phyloP scores from a whole-genome alignment of 2,113 vertebrate species.

The Rhineura floridana region DNA sequence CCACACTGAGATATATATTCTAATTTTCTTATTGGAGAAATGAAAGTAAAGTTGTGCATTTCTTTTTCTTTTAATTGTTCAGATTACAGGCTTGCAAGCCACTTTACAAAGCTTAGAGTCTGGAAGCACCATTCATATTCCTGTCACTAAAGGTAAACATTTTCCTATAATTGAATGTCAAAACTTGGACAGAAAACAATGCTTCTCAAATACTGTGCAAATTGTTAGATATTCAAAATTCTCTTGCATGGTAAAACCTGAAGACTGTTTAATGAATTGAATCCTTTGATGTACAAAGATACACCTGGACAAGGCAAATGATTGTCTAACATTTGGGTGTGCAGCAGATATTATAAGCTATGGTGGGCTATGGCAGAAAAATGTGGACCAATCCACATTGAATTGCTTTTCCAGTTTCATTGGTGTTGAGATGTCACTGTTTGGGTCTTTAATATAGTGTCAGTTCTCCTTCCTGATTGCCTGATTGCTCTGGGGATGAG shows the following conservation, averaged over 20 bases:
- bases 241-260: background rate
- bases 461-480: background rate
- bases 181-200: background rate
- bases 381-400: too few relatives aligned
- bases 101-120: constrained; percentile 53
- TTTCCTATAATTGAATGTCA: background rate
- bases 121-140: background rate
- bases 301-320: background rate
- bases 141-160: constrained; percentile 72
- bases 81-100: constrained; percentile 70
- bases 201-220: background rate
- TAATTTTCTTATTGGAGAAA: constrained; percentile 8
- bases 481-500: background rate
- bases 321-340: background rate
- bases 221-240: background rate
- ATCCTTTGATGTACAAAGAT: background rate
- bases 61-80: constrained; percentile 27
- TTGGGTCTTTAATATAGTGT: background rate
- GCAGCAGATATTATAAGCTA: background rate
- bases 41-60: background rate
- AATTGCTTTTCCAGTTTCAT: background rate
- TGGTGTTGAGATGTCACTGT: background rate
- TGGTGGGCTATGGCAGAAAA: background rate
- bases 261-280: background rate
- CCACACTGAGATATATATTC: background rate